phyloP scores from a whole-genome alignment of 2,113 vertebrate genomes.

The Corynorhinus townsendii region DNA sequence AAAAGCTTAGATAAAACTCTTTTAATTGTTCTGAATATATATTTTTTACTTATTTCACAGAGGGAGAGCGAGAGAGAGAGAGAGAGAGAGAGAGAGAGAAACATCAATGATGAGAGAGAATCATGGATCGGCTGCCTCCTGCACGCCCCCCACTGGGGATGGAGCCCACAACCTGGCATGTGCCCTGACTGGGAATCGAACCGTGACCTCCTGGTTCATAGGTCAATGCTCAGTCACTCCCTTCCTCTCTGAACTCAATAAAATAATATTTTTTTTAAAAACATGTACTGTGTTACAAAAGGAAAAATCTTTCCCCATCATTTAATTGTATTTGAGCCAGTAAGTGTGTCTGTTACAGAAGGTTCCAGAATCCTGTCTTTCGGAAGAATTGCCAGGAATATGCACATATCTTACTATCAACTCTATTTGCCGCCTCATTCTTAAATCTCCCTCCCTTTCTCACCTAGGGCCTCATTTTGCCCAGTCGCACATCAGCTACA shows the following conservation, averaged over 20 bases:
- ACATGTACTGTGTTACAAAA: neutral
- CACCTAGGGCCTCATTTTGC: neutral
- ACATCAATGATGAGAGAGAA: no score
- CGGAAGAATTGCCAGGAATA: neutral
- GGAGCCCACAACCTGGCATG: no score
- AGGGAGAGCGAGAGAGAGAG: no score
- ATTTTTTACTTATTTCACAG: no score
- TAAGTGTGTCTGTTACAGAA: neutral
- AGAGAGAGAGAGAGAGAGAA: no score
- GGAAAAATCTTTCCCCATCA: neutral
- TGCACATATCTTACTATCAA: neutral
- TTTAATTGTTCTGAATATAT: neutral
- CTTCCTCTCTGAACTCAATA: no score
- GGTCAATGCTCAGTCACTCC: no score
- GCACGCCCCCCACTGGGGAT: no score
- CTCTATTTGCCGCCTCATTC: neutral
- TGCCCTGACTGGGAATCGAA: no score
- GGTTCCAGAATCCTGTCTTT: neutral
- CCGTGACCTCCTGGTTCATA: no score
- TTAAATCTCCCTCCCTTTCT: neutral
- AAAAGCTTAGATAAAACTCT: neutral
- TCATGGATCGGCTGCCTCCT: no score
- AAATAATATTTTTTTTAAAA: neutral
- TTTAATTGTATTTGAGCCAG: neutral
- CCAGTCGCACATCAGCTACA: neutral